phyloP scores from a whole-genome alignment of 92 coral and sea anemone species.

The Micromussa lordhowensis region DNA sequence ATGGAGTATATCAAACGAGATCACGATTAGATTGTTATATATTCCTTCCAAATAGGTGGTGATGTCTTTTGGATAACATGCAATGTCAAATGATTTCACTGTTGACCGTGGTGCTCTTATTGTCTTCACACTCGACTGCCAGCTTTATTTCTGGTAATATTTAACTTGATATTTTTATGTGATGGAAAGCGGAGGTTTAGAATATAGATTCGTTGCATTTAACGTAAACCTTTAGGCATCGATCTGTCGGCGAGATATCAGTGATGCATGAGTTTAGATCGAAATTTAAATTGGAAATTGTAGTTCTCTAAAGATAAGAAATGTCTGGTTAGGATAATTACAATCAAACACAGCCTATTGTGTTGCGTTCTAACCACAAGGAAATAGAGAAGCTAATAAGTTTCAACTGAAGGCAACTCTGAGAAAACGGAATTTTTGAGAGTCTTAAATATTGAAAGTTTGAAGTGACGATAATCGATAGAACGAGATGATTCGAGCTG shows the following conservation, averaged over 20 bases:
- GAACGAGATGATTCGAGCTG: background rate
- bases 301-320: too few relatives aligned
- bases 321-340: too few relatives aligned
- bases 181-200: too few relatives aligned
- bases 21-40: background rate
- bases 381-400: too few relatives aligned
- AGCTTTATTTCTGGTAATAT: slow-evolving; percentile 12
- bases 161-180: background rate
- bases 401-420: background rate
- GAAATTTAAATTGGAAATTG: too few relatives aligned
- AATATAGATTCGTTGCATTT: too few relatives aligned
- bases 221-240: too few relatives aligned
- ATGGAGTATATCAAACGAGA: background rate
- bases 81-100: background rate
- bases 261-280: too few relatives aligned
- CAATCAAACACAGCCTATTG: too few relatives aligned
- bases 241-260: too few relatives aligned
- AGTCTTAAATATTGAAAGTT: background rate
- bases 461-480: background rate
- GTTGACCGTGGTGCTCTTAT: background rate
- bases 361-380: too few relatives aligned
- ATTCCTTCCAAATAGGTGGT: background rate
- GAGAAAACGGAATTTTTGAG: background rate
- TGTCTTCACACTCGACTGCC: background rate
- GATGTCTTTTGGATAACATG: background rate